A percentile compares a stretch with the other conserved stretches of the same genome.
Conservation (phyloP, 64 coral and sea anemone species). For the Porites australiensis region DNA sequence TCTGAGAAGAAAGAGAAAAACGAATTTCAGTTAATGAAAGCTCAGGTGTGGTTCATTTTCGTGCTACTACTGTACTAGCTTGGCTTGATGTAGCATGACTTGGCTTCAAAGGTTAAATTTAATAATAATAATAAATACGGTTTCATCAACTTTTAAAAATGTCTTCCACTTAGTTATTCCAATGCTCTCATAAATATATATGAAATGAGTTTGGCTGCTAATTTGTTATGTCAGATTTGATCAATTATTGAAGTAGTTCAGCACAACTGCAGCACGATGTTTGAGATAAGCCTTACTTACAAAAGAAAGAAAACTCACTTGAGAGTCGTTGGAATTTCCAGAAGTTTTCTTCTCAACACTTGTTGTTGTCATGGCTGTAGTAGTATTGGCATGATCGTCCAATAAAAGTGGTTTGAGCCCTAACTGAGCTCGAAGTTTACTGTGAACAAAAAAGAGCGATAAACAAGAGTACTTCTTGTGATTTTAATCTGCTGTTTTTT, state of each 20-base stretch:
- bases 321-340: slow-evolving; percentile 40
- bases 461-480: neutral
- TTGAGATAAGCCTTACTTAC: neutral
- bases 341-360: slow-evolving; percentile 9
- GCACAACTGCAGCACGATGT: too few relatives aligned
- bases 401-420: slow-evolving; percentile 84
- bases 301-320: slow-evolving; percentile 54
- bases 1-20: slow-evolving; percentile 47
- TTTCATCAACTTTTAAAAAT: neutral
- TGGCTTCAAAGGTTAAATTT: too few relatives aligned
- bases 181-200: too few relatives aligned
- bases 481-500: too few relatives aligned
- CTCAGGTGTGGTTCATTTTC: neutral
- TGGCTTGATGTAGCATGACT: too few relatives aligned
- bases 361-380: slow-evolving; percentile 35
- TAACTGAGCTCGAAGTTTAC: slow-evolving; percentile 88
- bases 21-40: neutral
- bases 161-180: too few relatives aligned
- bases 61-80: too few relatives aligned
- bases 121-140: too few relatives aligned
- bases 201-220: too few relatives aligned
- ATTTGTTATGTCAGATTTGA: too few relatives aligned
- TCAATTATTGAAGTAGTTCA: too few relatives aligned
- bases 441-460: slow-evolving; percentile 22
- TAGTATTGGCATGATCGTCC: slow-evolving; percentile 43